Base-by-base conservation (phyloP, 2,113 vertebrate species). In the Corythornis cristatus region DNA sequence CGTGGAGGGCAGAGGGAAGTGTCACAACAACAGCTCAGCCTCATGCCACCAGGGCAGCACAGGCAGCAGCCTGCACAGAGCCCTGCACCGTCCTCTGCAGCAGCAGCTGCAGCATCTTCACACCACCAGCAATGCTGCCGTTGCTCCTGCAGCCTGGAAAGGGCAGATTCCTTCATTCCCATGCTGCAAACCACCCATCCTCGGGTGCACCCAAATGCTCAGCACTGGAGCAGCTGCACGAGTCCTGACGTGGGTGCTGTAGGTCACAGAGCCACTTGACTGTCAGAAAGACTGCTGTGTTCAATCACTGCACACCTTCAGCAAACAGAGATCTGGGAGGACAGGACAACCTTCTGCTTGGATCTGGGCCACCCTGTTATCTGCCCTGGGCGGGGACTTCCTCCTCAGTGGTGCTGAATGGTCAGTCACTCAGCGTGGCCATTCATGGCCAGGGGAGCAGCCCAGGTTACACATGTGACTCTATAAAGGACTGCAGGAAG, bases 1-100 rank as follows among this genome's bases (percentile, higher is more conserved):
- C 3, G 5, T 1, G 1, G 42, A 50, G 67, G 26, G 58, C 70
- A 64, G 62, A 1, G 2, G 66, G 35, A 78, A 75, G 50, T 7
- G 87, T 40, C 62, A 43, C 68, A 74, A 43, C 1, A 8, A 28
- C 68, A 46, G 60, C 1, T 68, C 31, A 50, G 73, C 26, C 20
- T 64, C 60, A 21, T n/a, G 13, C 43, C 5, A 2, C 51, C 16
- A 15, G 22, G 61, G 13, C 74, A n/a, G 11, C 2, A 20, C 21
- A 15, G 35, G 51, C 33, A 43, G 57, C 58, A 42, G 11, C 4
- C 0, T 3, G 4, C 76, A 6, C 1, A 0, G 33, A 58, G 28
- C 37, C 35, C 89, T 33, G 71, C 46, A 37, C 40, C 65, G 58
- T 60, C 12, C 67, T 61, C 85, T 56, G 62, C 4, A 0, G 26